Percentiles rank a stretch among this genome's conserved stretches.
Evolutionary conservation across 2,888 invertebrate genomes (phyloP).

Genomic region (Villa cingulata): DNA sequence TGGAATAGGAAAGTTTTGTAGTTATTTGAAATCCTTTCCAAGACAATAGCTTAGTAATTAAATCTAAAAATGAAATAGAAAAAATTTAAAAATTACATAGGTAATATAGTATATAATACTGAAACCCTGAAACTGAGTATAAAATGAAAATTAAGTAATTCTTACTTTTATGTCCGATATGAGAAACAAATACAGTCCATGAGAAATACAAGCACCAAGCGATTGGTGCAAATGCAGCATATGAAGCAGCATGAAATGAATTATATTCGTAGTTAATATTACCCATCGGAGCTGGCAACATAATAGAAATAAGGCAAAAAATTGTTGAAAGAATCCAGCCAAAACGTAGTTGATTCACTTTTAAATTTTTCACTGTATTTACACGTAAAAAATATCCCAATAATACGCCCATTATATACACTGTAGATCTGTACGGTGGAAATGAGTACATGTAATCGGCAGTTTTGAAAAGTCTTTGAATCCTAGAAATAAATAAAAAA

Average conservation of each 20-base stretch:
- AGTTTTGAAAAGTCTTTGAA: constrained; percentile 50
- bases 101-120: too few relatives aligned
- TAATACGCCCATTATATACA: constrained; percentile 53
- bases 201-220: constrained; percentile 52
- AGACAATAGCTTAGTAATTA: constrained; percentile 41
- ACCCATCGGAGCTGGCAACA: constrained; percentile 52
- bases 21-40: constrained; percentile 49
- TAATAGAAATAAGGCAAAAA: constrained; percentile 41
- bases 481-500: constrained; percentile 34
- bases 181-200: constrained; percentile 52
- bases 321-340: constrained; percentile 43
- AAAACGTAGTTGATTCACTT: constrained; percentile 33
- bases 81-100: too few relatives aligned
- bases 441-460: constrained; percentile 55
- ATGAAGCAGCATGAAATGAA: constrained; percentile 49
- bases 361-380: constrained; percentile 34
- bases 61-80: constrained; percentile 34
- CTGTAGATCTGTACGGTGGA: constrained; percentile 50
- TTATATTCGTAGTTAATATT: constrained; percentile 46
- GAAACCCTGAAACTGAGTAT: not conserved
- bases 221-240: constrained; percentile 55
- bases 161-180: constrained; percentile 46
- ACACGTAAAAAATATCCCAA: constrained; percentile 45
- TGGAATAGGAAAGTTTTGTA: constrained; percentile 54
- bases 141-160: not conserved